Base-by-base conservation (phyloP, 2,888 invertebrate genomes). In the Chrysolina haemoptera region DNA sequence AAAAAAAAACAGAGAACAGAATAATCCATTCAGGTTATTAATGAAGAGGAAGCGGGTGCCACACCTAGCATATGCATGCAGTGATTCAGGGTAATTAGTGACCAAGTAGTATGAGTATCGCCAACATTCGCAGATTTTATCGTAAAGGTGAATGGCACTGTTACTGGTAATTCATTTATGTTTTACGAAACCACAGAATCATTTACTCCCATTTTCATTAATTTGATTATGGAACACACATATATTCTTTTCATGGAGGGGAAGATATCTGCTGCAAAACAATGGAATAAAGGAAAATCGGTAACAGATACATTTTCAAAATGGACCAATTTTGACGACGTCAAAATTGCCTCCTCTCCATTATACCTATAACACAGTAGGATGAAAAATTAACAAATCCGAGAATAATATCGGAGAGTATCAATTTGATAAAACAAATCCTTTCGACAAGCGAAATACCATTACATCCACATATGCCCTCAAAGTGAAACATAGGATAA, bases 61-160 rank as follows among this genome's bases (percentile, higher is more conserved):
- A 80, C 81, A 78, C 80, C 81, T 82, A 76, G 79, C 80, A 78
- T 75, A 77, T 82, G 80, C 81, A 77, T 82, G 80, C 81, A 79
- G 80, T 81, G 80, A 82, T 82, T 82, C 80, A 78, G 77, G 70
- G 78, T 81, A 82, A 82, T 82, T 82, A 82, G 80, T 79, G 76
- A 67, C 68, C 78, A 78, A 80, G 76, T 76, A 79, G 77, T 79
- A 78, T 78, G 78, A 80, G 76, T 81, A 81, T 59, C 75, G 76
- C 76, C 74, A 71, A 77, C 76, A 76, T 73, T 78, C 75, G 77
- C 78, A 77, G 81, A 83, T 82, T 79, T 79, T 81, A 83, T 82
- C 81, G 69, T 69, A 27, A 76, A 80, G 83, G 81, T 83, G 78
- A 83, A 82, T 76, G 80, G 77, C 81, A 80, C 76, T 76, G 70